Evolutionary conservation across 2,113 vertebrate genomes (phyloP).

Genomic region (Trachemys scripta): DNA sequence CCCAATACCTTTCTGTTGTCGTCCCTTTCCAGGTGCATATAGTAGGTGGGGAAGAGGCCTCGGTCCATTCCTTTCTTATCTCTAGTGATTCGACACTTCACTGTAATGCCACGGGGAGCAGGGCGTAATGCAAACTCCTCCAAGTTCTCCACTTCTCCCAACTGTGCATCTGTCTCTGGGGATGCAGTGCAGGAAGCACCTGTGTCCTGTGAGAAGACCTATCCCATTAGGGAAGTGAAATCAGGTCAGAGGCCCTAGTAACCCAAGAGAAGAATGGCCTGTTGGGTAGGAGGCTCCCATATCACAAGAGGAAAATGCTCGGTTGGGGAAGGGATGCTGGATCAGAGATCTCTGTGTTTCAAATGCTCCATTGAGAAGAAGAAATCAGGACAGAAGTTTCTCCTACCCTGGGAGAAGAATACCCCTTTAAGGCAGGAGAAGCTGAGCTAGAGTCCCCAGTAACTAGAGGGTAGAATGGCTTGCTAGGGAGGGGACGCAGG

Average conservation of each 20-base stretch:
- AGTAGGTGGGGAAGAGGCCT: constrained; percentile 95
- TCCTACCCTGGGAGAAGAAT: not conserved
- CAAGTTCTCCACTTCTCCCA: constrained; percentile 87
- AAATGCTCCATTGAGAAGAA: not conserved
- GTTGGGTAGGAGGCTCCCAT: not conserved
- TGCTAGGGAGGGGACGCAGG: not conserved
- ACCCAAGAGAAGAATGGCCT: not conserved
- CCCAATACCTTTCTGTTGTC: constrained; percentile 90
- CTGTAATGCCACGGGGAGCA: constrained; percentile 88
- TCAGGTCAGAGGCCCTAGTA: not conserved
- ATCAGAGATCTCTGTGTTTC: not conserved
- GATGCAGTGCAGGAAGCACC: constrained; percentile 77
- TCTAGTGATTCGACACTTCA: constrained; percentile 92
- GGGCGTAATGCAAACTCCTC: constrained; percentile 91
- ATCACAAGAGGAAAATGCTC: not conserved
- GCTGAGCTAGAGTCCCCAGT: not conserved
- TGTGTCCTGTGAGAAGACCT: constrained; percentile 79
- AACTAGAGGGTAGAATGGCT: not conserved
- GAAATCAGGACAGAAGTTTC: not conserved
- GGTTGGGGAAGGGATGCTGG: not conserved
- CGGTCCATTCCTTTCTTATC: constrained; percentile 98
- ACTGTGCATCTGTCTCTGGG: constrained; percentile 76
- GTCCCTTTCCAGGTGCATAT: constrained; percentile 95
- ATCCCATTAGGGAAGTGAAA: constrained; percentile 6
- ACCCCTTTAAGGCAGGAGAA: not conserved